Percentiles rank a stretch among this genome's conserved stretches.
Evolutionary conservation across 2,888 invertebrate genomes (phyloP).

Genomic region (Diarsia dahlii): DNA sequence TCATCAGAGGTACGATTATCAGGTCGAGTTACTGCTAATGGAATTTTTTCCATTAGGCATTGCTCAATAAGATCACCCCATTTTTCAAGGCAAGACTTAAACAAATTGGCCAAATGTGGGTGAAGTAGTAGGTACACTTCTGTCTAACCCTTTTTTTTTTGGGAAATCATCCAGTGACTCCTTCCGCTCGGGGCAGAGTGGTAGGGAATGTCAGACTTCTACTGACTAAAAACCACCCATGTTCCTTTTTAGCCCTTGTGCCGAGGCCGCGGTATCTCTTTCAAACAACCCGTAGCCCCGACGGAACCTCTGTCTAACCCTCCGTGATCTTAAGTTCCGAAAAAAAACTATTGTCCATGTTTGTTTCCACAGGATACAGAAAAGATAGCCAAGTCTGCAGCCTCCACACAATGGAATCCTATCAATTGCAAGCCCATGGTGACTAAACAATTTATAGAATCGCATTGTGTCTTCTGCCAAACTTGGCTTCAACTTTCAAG

Average conservation of each 20-base stretch:
- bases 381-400: conserved; percentile 5
- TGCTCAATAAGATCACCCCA: background rate
- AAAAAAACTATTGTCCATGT: background rate
- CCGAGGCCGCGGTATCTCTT: too few relatives aligned
- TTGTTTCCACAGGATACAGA: background rate
- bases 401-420: conserved; percentile 33
- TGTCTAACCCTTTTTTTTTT: too few relatives aligned
- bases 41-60: background rate
- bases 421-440: conserved; percentile 36
- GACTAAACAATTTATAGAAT: conserved; percentile 33
- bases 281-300: too few relatives aligned
- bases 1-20: background rate
- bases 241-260: too few relatives aligned
- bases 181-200: too few relatives aligned
- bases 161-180: too few relatives aligned
- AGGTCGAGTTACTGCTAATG: background rate
- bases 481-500: conserved; percentile 23
- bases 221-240: too few relatives aligned
- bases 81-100: background rate
- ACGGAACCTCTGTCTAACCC: background rate
- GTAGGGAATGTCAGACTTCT: too few relatives aligned
- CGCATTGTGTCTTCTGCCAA: conserved; percentile 54
- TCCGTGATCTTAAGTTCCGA: background rate
- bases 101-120: background rate
- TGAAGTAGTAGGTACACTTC: background rate